Base-by-base conservation (phyloP, 2,113 vertebrate species). In the Scopus umbretta region DNA sequence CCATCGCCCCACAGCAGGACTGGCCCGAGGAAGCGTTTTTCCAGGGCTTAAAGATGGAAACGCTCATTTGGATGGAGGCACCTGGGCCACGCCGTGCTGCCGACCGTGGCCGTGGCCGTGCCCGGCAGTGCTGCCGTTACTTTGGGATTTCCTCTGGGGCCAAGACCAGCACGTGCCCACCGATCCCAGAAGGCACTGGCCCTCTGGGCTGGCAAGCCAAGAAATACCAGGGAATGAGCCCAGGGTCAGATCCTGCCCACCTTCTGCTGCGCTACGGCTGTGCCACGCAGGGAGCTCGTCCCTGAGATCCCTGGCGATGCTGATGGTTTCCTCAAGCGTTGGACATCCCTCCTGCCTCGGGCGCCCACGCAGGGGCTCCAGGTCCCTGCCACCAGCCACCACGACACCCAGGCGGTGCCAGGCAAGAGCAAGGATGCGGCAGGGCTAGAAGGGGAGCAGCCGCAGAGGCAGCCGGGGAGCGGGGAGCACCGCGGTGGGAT, bases 141-240 rank as follows among this genome's bases (percentile, higher is more conserved):
- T 47, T 40, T 49, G 26, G 73, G 43, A 3, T 87, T 56, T 40
- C 58, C 50, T 14, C 42, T 29, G 66, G 58, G 29, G 21, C 26
- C 42, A 36, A 22, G 30, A 49, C 8, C 25, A 42, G 30, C 10
- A n/a, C 1, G 1, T 30, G 16, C 25, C n/a, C 42, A 20, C 16
- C 1, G 3, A 18, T 30, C 40, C 23, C 49, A n/a, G n/a, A n/a
- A n/a, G 25, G 40, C 12, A 1, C 8, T 8, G 20, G 34, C 3
- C 18, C 19, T 10, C 47, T 13, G 34, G 79, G 40, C 38, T 67
- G 62, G 61, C 22, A 45, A 53, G 59, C 17, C 52, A 45, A 47
- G 42, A 42, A 42, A 40, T 20, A 9, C 10, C 55, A 27, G 22
- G 22, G 30, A 42, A 63, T 4, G 12, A 78, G 15, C 56, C 56